Evolutionary conservation across 64 coral and sea anemone species (phyloP), one percentile per base, ranked within the genome.

Genomic region (Montipora sp.): DNA sequence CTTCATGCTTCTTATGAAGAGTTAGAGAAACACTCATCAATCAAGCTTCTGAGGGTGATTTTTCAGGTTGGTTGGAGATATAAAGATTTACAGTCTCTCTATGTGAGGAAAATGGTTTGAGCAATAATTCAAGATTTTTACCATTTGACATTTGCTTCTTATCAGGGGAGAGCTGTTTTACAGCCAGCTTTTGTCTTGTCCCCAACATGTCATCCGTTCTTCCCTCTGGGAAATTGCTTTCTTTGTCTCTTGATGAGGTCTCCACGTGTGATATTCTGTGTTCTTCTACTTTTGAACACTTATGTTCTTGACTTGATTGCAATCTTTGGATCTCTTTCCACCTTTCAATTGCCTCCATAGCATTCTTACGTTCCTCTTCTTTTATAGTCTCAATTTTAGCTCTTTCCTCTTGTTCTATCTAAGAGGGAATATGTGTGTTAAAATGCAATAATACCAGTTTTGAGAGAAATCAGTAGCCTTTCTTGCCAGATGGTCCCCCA

Each of bases 361-460:
- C 94, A 75, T 89, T 91, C 68, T 85, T 78, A 71, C 98, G 74
- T 85, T 96, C 94, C 21, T 91, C 77, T 77, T 92, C 98, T 87
- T 99, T 99, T 46, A 94, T 87, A 43, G 76, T 92, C 79, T 95
- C 98, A 84, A 96, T 92, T 71, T 89, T 94, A 6, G 90, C 90
- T 59, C 94, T 96, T 43, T 99, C 92, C 49, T 99, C 94, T 55
- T 99, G 94, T 78, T 99, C 98, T 77, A 94, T 83, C 98, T 98
- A 60, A 71, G 1, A 63, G 60, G 11, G 6, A 36, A 36, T 36
- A 36, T 2, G 36, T 36, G 36, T 36, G 36, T 36, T 36, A 36
- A 36, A 36, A 36, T 36, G 36, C 36, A 36, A 36, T 36, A 27
- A 27, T 36, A 36, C 53, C 53, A 57, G 11, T 57, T 57, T 57